Conservation (phyloP, 2,888 invertebrate species). For the Drosophila quinaria region DNA sequence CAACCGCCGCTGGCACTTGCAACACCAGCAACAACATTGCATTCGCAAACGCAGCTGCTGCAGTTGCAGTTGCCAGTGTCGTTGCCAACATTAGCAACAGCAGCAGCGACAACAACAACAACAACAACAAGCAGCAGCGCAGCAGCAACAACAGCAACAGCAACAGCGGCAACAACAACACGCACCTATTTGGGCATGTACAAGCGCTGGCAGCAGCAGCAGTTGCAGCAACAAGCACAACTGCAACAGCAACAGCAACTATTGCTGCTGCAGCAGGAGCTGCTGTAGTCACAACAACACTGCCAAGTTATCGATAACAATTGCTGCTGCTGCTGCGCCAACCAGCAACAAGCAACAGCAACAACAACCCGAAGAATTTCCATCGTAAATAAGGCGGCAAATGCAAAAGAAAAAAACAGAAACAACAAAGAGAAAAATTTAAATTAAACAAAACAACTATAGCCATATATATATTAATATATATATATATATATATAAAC, state of each 20-base stretch:
- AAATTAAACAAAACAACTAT: constrained; percentile 65
- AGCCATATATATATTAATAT: constrained; percentile 58
- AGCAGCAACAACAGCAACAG: constrained; percentile 28
- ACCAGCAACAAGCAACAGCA: constrained; percentile 28
- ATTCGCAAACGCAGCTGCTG: constrained; percentile 35
- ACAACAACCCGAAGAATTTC: constrained; percentile 54
- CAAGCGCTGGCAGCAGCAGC: constrained; percentile 76
- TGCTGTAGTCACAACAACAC: constrained; percentile 48
- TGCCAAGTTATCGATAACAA: constrained; percentile 24
- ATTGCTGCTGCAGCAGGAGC: constrained; percentile 65
- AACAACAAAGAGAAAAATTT: constrained; percentile 39
- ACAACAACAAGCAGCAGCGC: constrained; percentile 24
- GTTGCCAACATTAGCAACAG: not conserved
- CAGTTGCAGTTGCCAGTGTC: constrained; percentile 33
- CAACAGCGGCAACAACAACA: constrained; percentile 42
- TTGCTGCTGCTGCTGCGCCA: constrained; percentile 26
- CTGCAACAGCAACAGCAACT: constrained; percentile 71
- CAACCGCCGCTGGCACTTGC: constrained; percentile 30
- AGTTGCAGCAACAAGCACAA: constrained; percentile 72
- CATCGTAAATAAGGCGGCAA: constrained; percentile 22
- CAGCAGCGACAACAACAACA: constrained; percentile 11
- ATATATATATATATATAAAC: constrained; percentile 55
- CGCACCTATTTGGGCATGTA: constrained; percentile 68
- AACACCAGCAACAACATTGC: constrained; percentile 37
- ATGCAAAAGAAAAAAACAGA: constrained; percentile 26